Evolutionary conservation across 2,113 vertebrate species (phyloP).

Genomic region (Anoplopoma fimbria): DNA sequence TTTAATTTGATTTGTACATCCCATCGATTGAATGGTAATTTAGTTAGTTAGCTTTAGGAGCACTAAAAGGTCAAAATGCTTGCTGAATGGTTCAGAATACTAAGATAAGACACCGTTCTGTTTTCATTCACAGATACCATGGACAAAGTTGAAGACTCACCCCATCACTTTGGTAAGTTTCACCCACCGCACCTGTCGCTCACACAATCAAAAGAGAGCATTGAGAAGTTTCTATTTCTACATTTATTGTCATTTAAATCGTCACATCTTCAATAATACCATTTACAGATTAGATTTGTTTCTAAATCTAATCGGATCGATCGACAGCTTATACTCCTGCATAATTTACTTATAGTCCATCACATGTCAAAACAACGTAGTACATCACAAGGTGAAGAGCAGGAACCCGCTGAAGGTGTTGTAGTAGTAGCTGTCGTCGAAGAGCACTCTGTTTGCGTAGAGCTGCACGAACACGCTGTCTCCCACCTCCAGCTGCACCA

Average conservation of each 20-base stretch:
- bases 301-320: background rate
- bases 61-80: background rate
- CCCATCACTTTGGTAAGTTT: constrained; percentile 94
- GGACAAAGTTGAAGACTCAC: constrained; percentile 98
- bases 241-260: background rate
- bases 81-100: background rate
- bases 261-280: background rate
- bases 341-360: background rate
- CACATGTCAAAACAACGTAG: background rate
- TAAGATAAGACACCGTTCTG: constrained; percentile 23
- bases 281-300: background rate
- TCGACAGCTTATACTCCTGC: background rate
- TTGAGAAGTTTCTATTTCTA: background rate
- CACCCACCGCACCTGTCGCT: too few species aligned
- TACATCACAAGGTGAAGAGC: constrained; percentile 25
- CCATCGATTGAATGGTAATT: background rate
- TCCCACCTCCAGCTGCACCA: constrained; percentile 18
- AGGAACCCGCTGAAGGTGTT: constrained; percentile 38
- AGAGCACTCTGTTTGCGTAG: background rate
- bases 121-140: constrained; percentile 90
- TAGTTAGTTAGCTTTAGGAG: background rate
- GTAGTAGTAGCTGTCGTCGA: background rate
- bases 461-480: constrained; percentile 30
- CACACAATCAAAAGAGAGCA: background rate
- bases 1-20: constrained; percentile 15